These are phyloP conservation scores for Nasonia oneida DNA, from an alignment of 2,888 invertebrate species.

Conservation along the genomic window DNA sequence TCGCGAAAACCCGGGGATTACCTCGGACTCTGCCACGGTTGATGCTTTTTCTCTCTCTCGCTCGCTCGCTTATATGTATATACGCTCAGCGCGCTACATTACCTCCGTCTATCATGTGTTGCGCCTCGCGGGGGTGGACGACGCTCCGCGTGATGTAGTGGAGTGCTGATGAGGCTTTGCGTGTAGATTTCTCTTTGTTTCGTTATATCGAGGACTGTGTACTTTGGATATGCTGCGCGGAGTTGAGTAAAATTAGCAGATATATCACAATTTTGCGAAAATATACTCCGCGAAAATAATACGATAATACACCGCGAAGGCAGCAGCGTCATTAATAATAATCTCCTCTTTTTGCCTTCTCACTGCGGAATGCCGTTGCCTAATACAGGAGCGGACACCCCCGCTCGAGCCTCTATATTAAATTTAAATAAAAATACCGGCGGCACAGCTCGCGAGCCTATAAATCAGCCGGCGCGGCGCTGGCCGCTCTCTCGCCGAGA, in stretches of 20 bases:
- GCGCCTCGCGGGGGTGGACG: slow-evolving; percentile 34
- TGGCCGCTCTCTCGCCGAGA: slow-evolving; percentile 70
- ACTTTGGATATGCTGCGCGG: not conserved
- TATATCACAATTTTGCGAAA: not conserved
- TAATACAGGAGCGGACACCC: slow-evolving; percentile 57
- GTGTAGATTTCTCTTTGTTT: not conserved
- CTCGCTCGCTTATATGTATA: slow-evolving; percentile 55
- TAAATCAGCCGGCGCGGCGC: slow-evolving; percentile 76
- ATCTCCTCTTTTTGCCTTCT: not conserved
- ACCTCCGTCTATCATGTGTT: slow-evolving; percentile 71
- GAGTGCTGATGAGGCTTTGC: not conserved
- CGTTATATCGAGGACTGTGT: not conserved
- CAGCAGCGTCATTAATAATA: slow-evolving; percentile 7
- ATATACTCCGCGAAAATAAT: too few species aligned
- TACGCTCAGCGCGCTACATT: slow-evolving; percentile 69
- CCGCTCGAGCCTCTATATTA: slow-evolving; percentile 75
- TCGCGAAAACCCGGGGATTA: slow-evolving; percentile 73
- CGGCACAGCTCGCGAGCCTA: slow-evolving; percentile 74
- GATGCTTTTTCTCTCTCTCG: slow-evolving; percentile 29
- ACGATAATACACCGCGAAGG: not conserved
- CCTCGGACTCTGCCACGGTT: slow-evolving; percentile 65
- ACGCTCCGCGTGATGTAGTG: not conserved
- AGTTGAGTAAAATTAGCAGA: too few species aligned
- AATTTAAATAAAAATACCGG: slow-evolving; percentile 79
- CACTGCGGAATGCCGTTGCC: not conserved